phyloP scores from a whole-genome alignment of 2,888 invertebrate genomes.

The Lasioglossum zephyrum region DNA sequence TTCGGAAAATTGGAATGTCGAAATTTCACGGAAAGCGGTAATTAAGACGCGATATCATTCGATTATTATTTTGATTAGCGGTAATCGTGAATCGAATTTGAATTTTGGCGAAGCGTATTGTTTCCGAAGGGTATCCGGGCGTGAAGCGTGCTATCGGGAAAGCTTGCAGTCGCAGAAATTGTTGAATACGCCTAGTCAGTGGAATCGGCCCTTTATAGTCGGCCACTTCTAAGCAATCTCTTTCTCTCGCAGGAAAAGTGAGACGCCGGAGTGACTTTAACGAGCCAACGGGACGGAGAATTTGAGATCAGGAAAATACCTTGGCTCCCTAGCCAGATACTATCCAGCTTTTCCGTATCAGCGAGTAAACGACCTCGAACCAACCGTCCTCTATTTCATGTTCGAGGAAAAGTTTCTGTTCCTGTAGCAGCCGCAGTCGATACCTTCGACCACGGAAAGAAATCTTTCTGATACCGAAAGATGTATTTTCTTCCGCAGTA shows the following conservation, averaged over 20 bases:
- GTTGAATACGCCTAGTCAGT: slow-evolving; percentile 47
- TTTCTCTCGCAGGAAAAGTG: slow-evolving; percentile 40
- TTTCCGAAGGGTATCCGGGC: not conserved
- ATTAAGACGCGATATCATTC: not conserved
- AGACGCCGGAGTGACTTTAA: slow-evolving; percentile 59
- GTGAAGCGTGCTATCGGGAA: slow-evolving; percentile 21
- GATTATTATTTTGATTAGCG: not conserved
- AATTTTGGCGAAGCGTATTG: slow-evolving; percentile 1
- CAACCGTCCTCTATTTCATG: slow-evolving; percentile 75
- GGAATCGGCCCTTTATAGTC: slow-evolving; percentile 51
- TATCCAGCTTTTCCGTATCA: slow-evolving; percentile 81
- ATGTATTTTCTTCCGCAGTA: slow-evolving; percentile 19
- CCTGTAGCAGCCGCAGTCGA: slow-evolving; percentile 51
- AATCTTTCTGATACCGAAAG: slow-evolving; percentile 31
- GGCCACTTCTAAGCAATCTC: slow-evolving; percentile 56
- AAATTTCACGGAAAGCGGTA: not conserved
- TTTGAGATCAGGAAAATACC: slow-evolving; percentile 70
- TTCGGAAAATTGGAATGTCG: not conserved
- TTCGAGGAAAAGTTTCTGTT: slow-evolving; percentile 77
- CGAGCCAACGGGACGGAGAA: slow-evolving; percentile 53
- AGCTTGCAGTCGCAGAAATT: slow-evolving; percentile 27
- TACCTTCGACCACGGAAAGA: slow-evolving; percentile 45
- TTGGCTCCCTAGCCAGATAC: slow-evolving; percentile 77
- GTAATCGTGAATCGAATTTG: not conserved
- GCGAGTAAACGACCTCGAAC: slow-evolving; percentile 79